A percentile compares a stretch with the other conserved stretches of the same genome.
Conservation (phyloP, 2,797 vertebrate genomes). For the Enteromius afrohamiltoni region DNA sequence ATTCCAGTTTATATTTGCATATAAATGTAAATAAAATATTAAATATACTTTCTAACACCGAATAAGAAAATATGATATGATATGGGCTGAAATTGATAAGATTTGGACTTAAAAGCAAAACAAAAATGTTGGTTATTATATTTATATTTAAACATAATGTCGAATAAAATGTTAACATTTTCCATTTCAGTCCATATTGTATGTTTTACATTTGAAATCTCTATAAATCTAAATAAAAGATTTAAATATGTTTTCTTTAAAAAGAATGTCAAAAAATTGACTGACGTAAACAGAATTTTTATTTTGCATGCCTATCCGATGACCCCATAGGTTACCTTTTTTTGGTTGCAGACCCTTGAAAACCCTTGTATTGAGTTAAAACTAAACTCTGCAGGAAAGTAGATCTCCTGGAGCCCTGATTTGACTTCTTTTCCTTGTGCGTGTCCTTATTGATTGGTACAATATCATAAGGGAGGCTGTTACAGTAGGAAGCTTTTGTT, state of each 20-base stretch:
- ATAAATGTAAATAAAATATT: neutral
- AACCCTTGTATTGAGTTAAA: neutral
- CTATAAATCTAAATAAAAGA: neutral
- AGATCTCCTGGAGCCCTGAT: neutral
- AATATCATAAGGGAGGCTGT: conserved; percentile 23
- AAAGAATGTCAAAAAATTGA: too few relatives aligned
- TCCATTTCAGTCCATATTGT: neutral
- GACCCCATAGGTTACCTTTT: neutral
- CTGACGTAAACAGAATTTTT: neutral
- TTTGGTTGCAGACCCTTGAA: neutral
- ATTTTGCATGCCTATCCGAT: neutral
- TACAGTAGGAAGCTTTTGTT: conserved; percentile 3
- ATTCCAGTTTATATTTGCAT: neutral
- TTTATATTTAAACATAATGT: neutral
- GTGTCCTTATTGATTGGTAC: conserved; percentile 27
- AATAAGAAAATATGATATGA: neutral
- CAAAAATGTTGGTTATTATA: neutral
- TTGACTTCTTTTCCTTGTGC: neutral
- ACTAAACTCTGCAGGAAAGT: neutral
- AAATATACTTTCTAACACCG: neutral
- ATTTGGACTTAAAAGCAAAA: neutral
- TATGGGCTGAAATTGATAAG: neutral
- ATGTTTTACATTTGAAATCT: neutral
- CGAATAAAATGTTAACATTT: neutral
- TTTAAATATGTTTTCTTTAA: neutral